phyloP scores from a whole-genome alignment of 1,140 invertebrate species.

The Epicauta chinensis region DNA sequence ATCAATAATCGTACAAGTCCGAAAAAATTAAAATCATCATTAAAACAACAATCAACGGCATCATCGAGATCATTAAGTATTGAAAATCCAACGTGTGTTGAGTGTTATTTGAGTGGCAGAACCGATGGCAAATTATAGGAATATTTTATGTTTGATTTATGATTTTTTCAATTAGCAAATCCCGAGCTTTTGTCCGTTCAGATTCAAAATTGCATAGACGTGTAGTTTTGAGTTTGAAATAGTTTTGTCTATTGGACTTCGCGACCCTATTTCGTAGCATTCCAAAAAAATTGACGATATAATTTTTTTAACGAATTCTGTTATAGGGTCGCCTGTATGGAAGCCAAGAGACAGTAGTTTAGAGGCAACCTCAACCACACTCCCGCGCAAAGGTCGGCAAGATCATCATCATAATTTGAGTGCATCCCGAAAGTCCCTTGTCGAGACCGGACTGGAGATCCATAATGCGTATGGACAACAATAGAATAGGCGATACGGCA shows the following conservation, averaged over 20 bases:
- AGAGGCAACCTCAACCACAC: conserved; percentile 42
- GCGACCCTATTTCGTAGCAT: conserved; percentile 31
- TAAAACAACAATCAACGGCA: conserved; percentile 39
- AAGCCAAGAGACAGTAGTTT: conserved; percentile 70
- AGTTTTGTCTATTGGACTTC: conserved; percentile 40
- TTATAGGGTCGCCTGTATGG: conserved; percentile 84
- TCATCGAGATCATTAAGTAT: conserved; percentile 39
- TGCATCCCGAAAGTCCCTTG: conserved; percentile 42
- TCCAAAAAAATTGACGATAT: conserved; percentile 2
- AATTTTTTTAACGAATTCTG: conserved; percentile 32
- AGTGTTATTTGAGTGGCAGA: conserved; percentile 55
- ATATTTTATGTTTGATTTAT: conserved; percentile 28
- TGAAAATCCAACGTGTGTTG: conserved; percentile 59
- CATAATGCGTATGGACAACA: conserved; percentile 36
- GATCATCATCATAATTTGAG: conserved; percentile 22
- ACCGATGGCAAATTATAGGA: conserved; percentile 42
- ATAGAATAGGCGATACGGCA: conserved; percentile 8
- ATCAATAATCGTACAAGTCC: conserved; percentile 24
- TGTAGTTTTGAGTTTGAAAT: not conserved
- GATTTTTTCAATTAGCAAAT: conserved; percentile 21
- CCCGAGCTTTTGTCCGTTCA: conserved; percentile 28
- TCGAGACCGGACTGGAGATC: conserved; percentile 39
- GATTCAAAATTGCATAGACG: not conserved
- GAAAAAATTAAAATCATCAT: conserved; percentile 35
- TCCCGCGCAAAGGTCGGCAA: conserved; percentile 41